A percentile compares a stretch with the other conserved stretches of the same genome.
Evolutionary conservation across 2,888 invertebrate species (phyloP).

Genomic region (Phaonia tiefii): DNA sequence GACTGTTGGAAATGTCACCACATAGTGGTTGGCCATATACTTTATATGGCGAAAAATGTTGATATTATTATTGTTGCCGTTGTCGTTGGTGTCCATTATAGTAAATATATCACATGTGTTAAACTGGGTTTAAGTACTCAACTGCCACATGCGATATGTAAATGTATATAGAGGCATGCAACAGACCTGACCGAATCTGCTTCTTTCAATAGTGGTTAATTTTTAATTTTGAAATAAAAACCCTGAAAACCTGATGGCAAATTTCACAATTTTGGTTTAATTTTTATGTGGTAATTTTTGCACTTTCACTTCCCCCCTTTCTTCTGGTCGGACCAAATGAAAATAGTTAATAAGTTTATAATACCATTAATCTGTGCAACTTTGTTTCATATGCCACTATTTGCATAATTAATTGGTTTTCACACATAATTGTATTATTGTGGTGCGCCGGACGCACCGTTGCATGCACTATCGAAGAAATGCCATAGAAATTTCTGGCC

Average conservation of each 20-base stretch:
- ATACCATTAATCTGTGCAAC: slow-evolving; percentile 43
- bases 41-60: slow-evolving; percentile 58
- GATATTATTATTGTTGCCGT: slow-evolving; percentile 20
- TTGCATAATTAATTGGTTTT: slow-evolving; percentile 78
- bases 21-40: slow-evolving; percentile 66
- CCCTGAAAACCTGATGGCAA: background rate
- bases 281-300: slow-evolving; percentile 17
- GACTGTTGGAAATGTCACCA: slow-evolving; percentile 61
- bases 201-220: slow-evolving; percentile 11
- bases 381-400: slow-evolving; percentile 50
- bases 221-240: slow-evolving; percentile 9
- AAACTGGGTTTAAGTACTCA: slow-evolving; percentile 56
- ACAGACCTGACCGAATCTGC: slow-evolving; percentile 1
- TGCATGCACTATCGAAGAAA: background rate
- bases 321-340: no score
- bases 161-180: background rate
- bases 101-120: slow-evolving; percentile 64
- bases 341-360: slow-evolving; percentile 44
- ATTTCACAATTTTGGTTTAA: slow-evolving; percentile 24
- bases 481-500: slow-evolving; percentile 21
- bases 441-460: background rate
- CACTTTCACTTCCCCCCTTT: background rate
- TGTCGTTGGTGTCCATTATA: slow-evolving; percentile 14
- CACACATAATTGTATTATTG: slow-evolving; percentile 78
- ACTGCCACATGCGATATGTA: background rate